These are phyloP conservation scores for Fringilla coelebs DNA, from an alignment of 2,797 vertebrate genomes.

Conservation along the genomic window DNA sequence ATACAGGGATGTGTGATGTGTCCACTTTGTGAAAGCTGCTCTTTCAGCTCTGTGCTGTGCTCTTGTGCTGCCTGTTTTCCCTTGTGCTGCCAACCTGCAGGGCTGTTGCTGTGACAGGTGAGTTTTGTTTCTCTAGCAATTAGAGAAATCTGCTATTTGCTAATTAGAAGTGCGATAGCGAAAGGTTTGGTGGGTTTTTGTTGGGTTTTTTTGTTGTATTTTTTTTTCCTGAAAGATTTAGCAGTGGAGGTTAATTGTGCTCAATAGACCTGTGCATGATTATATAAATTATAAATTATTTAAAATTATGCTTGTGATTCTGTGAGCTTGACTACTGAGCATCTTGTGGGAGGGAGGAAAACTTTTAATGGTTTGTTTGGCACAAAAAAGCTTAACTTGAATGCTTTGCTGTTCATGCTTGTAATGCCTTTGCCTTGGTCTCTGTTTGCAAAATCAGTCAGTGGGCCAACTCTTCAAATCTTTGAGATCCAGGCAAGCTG, in stretches of 20 bases:
- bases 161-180: background rate
- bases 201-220: background rate
- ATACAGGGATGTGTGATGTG: background rate
- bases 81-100: background rate
- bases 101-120: background rate
- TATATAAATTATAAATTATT: background rate
- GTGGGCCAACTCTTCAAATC: background rate
- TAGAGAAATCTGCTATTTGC: background rate
- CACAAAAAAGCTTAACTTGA: background rate
- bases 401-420: background rate
- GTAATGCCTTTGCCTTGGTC: background rate
- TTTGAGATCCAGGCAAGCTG: background rate
- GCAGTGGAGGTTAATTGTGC: constrained; percentile 3
- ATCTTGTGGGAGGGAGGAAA: background rate
- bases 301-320: background rate
- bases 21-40: background rate
- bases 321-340: background rate
- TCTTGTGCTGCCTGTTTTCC: background rate
- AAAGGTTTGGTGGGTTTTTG: background rate
- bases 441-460: background rate
- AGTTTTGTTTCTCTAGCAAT: constrained; percentile 8
- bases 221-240: background rate
- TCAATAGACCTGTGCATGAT: background rate
- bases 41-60: background rate
- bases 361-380: background rate